These are phyloP conservation scores for Mactromeris polynyma DNA, from an alignment of 2,888 invertebrate genomes.

Conservation along the genomic window DNA sequence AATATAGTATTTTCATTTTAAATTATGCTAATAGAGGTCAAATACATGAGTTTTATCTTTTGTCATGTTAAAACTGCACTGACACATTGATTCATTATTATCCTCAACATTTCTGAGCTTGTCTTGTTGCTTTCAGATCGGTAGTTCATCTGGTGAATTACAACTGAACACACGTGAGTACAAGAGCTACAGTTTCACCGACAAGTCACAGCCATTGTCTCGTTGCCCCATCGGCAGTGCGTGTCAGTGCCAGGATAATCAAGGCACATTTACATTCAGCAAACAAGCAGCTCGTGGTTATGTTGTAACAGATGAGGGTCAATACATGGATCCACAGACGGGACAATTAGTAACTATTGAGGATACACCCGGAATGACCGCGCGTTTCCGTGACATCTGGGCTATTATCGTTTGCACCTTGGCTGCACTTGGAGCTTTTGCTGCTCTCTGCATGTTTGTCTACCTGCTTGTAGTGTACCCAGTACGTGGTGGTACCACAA, in stretches of 20 bases:
- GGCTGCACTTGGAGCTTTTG: conserved; percentile 86
- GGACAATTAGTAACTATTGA: conserved; percentile 74
- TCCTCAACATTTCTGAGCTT: background rate
- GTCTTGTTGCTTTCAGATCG: conserved; percentile 76
- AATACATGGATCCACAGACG: conserved; percentile 79
- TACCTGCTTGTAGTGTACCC: conserved; percentile 87
- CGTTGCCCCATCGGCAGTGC: conserved; percentile 77
- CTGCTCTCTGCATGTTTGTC: conserved; percentile 86
- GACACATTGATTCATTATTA: background rate
- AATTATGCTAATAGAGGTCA: too few species aligned
- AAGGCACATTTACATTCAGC: conserved; percentile 54
- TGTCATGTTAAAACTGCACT: background rate
- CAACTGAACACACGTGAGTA: conserved; percentile 67
- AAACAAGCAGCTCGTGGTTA: conserved; percentile 60
- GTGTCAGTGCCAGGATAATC: conserved; percentile 74
- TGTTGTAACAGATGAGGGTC: conserved; percentile 75
- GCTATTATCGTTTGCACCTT: conserved; percentile 85
- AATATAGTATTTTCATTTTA: too few species aligned
- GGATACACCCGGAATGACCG: conserved; percentile 65
- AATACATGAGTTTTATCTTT: background rate
- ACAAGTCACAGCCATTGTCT: conserved; percentile 75
- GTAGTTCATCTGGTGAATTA: conserved; percentile 72
- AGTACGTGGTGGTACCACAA: conserved; percentile 86
- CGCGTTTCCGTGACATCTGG: conserved; percentile 85
- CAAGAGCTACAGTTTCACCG: conserved; percentile 73